These are phyloP conservation scores for Trissoscelio sp. DNA, from an alignment of 2,888 invertebrate genomes.

Conservation along the genomic window DNA sequence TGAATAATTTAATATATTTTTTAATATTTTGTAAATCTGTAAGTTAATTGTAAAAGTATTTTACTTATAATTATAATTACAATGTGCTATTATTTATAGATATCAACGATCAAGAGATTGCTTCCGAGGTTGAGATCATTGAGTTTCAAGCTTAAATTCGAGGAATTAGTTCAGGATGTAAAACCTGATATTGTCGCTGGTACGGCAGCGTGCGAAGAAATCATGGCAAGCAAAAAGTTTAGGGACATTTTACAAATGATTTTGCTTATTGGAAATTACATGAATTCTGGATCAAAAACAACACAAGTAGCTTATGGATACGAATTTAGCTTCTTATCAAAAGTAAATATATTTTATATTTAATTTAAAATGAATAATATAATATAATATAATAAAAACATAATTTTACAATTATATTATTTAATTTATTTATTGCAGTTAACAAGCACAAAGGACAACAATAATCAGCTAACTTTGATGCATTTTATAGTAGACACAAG, in stretches of 20 bases:
- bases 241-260: slow-evolving; percentile 95
- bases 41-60: no score
- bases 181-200: slow-evolving; percentile 97
- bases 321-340: slow-evolving; percentile 98
- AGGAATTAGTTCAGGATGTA: slow-evolving; percentile 93
- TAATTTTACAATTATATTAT: no score
- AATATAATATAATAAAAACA: no score
- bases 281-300: slow-evolving; percentile 97
- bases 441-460: slow-evolving; percentile 95
- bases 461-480: slow-evolving; percentile 95
- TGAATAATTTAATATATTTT: no score
- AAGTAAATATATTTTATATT: no score
- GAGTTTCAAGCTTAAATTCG: slow-evolving; percentile 94
- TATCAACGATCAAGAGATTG: slow-evolving; percentile 94
- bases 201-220: slow-evolving; percentile 97
- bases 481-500: slow-evolving; percentile 96
- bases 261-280: slow-evolving; percentile 96
- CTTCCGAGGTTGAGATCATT: slow-evolving; percentile 94
- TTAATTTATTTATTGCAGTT: slow-evolving; percentile 85
- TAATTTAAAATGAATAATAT: no score
- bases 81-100: slow-evolving; percentile 84
- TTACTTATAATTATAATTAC: no score
- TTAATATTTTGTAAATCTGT: no score
- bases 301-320: slow-evolving; percentile 97
- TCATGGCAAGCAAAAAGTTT: slow-evolving; percentile 94